Percentiles rank a stretch among this genome's conserved stretches.
phyloP scores from a whole-genome alignment of 2,113 vertebrate species.

The Microcebus murinus region DNA sequence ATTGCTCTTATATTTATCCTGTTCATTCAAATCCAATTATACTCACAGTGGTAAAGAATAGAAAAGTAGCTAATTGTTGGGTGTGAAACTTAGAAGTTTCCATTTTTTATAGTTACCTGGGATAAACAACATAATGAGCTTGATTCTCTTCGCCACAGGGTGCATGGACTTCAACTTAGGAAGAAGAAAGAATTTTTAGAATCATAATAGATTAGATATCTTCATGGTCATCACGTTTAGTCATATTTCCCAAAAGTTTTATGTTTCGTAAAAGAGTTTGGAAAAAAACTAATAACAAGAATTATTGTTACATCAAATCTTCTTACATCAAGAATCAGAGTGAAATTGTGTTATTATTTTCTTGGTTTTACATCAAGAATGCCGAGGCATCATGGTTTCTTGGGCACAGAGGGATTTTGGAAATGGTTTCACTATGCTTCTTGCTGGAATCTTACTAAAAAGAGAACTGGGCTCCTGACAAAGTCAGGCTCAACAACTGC shows the following conservation, averaged over 20 bases:
- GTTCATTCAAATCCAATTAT: constrained; percentile 70
- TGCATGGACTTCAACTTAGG: neutral
- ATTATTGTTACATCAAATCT: no score
- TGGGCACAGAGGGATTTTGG: neutral
- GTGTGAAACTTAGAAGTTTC: constrained; percentile 38
- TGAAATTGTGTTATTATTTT: no score
- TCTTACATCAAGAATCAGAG: no score
- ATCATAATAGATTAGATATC: neutral
- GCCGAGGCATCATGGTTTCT: neutral
- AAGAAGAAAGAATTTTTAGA: constrained; percentile 24
- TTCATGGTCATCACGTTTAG: constrained; percentile 1
- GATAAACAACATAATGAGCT: constrained; percentile 61
- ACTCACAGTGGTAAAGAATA: constrained; percentile 62
- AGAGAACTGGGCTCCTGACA: neutral
- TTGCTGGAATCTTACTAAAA: neutral
- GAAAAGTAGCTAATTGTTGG: constrained; percentile 61
- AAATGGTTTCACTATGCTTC: neutral
- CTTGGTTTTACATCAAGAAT: neutral
- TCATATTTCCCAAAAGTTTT: neutral
- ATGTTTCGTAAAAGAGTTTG: neutral
- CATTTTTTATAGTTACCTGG: constrained; percentile 40
- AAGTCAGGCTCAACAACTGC: neutral
- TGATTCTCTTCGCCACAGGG: constrained; percentile 45
- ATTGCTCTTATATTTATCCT: constrained; percentile 52
- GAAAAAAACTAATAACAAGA: neutral